These are phyloP conservation scores for Cinara cedri DNA, from an alignment of 2,888 invertebrate species.

Conservation along the genomic window DNA sequence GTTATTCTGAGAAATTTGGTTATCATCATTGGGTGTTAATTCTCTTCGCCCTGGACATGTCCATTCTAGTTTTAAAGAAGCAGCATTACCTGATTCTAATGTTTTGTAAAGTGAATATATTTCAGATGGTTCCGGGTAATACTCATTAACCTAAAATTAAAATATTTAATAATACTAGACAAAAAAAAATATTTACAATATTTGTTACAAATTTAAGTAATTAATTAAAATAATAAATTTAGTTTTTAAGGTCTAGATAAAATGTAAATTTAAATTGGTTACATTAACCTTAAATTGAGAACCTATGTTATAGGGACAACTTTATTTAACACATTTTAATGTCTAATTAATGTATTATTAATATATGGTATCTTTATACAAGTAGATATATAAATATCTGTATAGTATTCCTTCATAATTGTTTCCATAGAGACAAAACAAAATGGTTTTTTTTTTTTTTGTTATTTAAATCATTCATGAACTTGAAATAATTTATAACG, in stretches of 20 bases:
- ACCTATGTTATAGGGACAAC: too few species aligned
- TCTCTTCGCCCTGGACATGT: constrained; percentile 63
- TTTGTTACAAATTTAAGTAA: too few species aligned
- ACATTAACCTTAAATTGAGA: too few species aligned
- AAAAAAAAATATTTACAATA: too few species aligned
- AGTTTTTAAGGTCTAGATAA: too few species aligned
- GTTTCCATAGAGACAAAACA: constrained; percentile 24
- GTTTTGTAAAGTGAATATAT: constrained; percentile 62
- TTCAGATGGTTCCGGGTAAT: constrained; percentile 62
- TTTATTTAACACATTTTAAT: neutral
- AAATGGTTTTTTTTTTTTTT: too few species aligned
- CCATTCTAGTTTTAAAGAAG: constrained; percentile 63
- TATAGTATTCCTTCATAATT: neutral
- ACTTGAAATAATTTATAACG: neutral
- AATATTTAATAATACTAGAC: constrained; percentile 6
- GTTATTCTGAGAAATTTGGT: constrained; percentile 60
- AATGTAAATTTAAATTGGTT: too few species aligned
- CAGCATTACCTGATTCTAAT: constrained; percentile 60
- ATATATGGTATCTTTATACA: neutral
- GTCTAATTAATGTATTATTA: neutral
- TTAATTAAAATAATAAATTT: too few species aligned
- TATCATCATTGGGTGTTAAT: constrained; percentile 62
- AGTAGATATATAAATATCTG: too few species aligned
- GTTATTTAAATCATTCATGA: too few species aligned
- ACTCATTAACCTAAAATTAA: constrained; percentile 58